Evolutionary conservation across 2,888 invertebrate genomes (phyloP).

Genomic region (Pollenia labialis): DNA sequence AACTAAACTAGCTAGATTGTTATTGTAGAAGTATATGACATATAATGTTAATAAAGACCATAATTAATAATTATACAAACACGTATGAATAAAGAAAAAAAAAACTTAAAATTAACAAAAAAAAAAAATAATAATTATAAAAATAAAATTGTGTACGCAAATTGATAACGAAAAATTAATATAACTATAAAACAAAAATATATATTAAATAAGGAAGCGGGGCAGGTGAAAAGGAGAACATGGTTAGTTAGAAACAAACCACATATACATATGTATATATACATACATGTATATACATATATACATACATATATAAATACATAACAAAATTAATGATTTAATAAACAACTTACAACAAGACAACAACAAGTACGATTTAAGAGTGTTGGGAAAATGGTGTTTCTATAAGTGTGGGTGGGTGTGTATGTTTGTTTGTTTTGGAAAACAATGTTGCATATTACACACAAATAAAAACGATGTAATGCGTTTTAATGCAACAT

Average conservation of each 20-base stretch:
- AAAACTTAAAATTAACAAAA: conserved; percentile 27
- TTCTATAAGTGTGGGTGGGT: conserved; percentile 17
- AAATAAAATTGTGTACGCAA: conserved; percentile 45
- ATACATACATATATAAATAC: neutral
- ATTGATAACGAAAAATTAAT: conserved; percentile 45
- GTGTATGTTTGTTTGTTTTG: neutral
- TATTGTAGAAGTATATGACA: conserved; percentile 44
- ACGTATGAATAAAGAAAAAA: conserved; percentile 44
- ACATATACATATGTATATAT: neutral
- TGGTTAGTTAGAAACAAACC: conserved; percentile 23
- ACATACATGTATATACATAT: neutral
- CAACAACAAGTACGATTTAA: conserved; percentile 60
- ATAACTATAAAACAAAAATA: conserved; percentile 48
- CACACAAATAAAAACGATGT: conserved; percentile 1
- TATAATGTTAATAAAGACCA: conserved; percentile 33
- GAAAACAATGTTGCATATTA: conserved; percentile 3
- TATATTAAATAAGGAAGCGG: neutral
- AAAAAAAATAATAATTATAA: conserved; percentile 29
- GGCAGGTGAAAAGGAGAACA: neutral
- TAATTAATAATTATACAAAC: conserved; percentile 51
- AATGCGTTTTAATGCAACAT: conserved; percentile 15
- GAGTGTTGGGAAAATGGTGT: conserved; percentile 17
- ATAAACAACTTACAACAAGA: conserved; percentile 68
- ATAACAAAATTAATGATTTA: conserved; percentile 58
- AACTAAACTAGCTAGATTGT: conserved; percentile 48